These are phyloP conservation scores for Gymnocephalus cernua DNA, from an alignment of 2,113 vertebrate species.

Conservation along the genomic window DNA sequence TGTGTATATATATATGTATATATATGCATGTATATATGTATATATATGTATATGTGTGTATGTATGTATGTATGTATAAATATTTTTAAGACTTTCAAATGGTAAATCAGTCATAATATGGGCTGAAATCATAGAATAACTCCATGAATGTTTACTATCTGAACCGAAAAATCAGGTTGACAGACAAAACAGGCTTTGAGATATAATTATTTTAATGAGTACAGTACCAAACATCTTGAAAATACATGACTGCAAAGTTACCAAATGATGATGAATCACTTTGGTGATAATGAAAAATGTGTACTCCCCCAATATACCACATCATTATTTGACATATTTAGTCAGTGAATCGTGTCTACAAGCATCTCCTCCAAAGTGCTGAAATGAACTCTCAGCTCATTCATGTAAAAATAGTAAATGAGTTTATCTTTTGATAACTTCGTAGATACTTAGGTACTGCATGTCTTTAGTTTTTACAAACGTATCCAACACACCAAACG, in stretches of 20 bases:
- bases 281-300: conserved; percentile 20
- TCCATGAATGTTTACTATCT: background rate
- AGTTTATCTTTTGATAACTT: background rate
- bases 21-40: no score
- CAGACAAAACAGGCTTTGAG: background rate
- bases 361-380: background rate
- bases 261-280: conserved; percentile 4
- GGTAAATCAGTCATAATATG: background rate
- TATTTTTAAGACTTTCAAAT: background rate
- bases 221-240: background rate
- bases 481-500: background rate
- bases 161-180: background rate
- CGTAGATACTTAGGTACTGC: no score
- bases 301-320: background rate
- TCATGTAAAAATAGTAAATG: background rate
- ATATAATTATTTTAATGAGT: background rate
- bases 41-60: no score
- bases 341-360: background rate
- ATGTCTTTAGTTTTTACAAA: background rate
- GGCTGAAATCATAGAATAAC: background rate
- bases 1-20: no score
- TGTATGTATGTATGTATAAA: no score
- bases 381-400: background rate
- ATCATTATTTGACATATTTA: conserved; percentile 33
- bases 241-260: background rate